Evolutionary conservation across 30 jellyfish, hydroid and myxozoan genomes (phyloP).

Genomic region (Cassiopea xamachana): DNA sequence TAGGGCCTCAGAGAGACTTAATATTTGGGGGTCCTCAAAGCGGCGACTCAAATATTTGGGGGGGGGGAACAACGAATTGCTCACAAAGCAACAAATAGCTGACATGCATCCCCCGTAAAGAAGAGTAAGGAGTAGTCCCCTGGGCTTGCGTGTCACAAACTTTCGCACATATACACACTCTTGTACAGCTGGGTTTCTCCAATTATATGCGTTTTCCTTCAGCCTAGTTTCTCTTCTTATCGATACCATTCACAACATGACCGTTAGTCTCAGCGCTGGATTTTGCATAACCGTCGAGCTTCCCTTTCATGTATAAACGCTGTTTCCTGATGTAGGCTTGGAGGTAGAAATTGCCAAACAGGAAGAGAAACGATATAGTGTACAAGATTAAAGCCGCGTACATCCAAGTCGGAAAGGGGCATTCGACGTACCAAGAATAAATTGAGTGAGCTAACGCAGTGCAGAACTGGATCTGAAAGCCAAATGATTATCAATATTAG

Average conservation of each 20-base stretch:
- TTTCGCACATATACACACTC: background rate
- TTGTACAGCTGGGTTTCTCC: background rate
- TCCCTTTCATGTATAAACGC: constrained; percentile 39
- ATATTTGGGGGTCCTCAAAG: no score
- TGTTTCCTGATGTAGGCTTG: constrained; percentile 83
- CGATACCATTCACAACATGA: constrained; percentile 31
- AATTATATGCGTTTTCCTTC: background rate
- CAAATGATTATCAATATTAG: background rate
- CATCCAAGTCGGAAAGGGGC: constrained; percentile 94
- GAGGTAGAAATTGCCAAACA: constrained; percentile 92
- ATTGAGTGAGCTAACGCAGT: constrained; percentile 77
- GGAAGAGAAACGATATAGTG: constrained; percentile 83
- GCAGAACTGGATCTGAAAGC: constrained; percentile 84
- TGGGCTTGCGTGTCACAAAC: background rate
- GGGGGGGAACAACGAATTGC: no score
- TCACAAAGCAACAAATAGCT: no score
- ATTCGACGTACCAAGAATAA: constrained; percentile 74
- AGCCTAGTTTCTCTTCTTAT: constrained; percentile 50
- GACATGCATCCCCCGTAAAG: no score
- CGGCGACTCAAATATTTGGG: no score
- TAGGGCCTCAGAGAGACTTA: no score
- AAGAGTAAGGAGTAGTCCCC: no score
- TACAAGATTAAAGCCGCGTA: constrained; percentile 72
- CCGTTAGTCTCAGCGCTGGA: constrained; percentile 19
- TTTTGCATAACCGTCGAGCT: constrained; percentile 7